phyloP scores from a whole-genome alignment of 2,113 vertebrate species.

The Onychostoma macrolepis region DNA sequence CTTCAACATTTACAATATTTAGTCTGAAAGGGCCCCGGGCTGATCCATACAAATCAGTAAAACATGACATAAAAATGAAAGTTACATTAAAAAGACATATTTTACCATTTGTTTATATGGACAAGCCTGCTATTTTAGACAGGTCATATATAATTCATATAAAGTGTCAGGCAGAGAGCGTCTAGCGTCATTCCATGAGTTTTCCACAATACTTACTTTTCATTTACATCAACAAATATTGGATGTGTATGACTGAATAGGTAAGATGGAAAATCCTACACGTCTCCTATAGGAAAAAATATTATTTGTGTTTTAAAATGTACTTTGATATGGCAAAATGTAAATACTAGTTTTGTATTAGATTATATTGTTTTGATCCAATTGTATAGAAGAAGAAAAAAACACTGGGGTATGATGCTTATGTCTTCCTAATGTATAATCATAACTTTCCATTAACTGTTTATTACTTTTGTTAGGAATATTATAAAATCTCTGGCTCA shows the following conservation, averaged over 20 bases:
- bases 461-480: not conserved
- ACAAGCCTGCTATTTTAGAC: conserved; percentile 37
- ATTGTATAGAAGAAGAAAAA: not conserved
- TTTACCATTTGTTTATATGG: conserved; percentile 27
- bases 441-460: not conserved
- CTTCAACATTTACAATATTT: conserved; percentile 9
- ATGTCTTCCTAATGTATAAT: conserved; percentile 22
- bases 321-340: conserved; percentile 18
- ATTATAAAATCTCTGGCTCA: not conserved
- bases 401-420: not conserved
- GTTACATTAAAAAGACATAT: conserved; percentile 40
- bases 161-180: not conserved
- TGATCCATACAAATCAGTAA: conserved; percentile 37
- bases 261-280: not conserved
- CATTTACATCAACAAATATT: conserved; percentile 21
- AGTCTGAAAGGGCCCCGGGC: conserved; percentile 29
- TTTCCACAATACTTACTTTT: conserved; percentile 33
- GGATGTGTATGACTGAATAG: not conserved
- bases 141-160: conserved; percentile 23
- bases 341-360: conserved; percentile 37
- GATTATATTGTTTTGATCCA: not conserved
- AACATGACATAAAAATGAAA: conserved; percentile 35
- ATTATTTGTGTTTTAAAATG: not conserved
- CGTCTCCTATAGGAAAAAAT: not conserved
- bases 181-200: conserved; percentile 5